A percentile compares a stretch with the other conserved stretches of the same genome.
These are phyloP conservation scores for Diplogasteroides magnus DNA, from an alignment of 1,140 invertebrate genomes.

Conservation along the genomic window DNA sequence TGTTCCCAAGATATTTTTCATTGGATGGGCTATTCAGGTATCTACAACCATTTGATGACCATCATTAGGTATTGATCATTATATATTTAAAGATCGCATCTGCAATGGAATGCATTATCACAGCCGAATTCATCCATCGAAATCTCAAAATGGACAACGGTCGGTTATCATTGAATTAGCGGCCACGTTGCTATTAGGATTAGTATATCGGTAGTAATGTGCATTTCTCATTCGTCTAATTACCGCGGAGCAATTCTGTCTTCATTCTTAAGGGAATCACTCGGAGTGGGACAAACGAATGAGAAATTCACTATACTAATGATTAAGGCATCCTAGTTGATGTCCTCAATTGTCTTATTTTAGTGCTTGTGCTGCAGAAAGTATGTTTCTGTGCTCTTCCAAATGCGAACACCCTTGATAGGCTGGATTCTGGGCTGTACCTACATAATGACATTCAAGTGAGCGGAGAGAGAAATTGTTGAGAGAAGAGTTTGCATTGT, in stretches of 20 bases:
- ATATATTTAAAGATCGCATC: neutral
- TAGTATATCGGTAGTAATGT: too few species aligned
- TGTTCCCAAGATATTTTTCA: neutral
- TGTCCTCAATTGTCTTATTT: too few species aligned
- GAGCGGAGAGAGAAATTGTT: too few species aligned
- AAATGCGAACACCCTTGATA: neutral
- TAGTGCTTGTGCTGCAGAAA: neutral
- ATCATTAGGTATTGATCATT: too few species aligned
- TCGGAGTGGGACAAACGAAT: too few species aligned
- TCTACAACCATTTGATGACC: neutral
- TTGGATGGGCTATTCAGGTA: neutral
- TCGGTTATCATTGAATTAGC: neutral
- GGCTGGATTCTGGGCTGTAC: neutral
- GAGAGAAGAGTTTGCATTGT: too few species aligned
- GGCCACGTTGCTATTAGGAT: too few species aligned
- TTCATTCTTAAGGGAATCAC: too few species aligned
- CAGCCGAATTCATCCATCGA: neutral
- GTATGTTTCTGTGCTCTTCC: slow-evolving; percentile 1
- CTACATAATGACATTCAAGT: neutral
- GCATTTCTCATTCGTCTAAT: too few species aligned
- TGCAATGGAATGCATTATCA: neutral
- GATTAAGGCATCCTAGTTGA: too few species aligned
- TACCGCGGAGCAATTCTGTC: too few species aligned
- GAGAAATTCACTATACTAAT: too few species aligned
- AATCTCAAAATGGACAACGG: neutral